These are phyloP conservation scores for Macaria liturata DNA, from an alignment of 2,888 invertebrate genomes.

Conservation along the genomic window DNA sequence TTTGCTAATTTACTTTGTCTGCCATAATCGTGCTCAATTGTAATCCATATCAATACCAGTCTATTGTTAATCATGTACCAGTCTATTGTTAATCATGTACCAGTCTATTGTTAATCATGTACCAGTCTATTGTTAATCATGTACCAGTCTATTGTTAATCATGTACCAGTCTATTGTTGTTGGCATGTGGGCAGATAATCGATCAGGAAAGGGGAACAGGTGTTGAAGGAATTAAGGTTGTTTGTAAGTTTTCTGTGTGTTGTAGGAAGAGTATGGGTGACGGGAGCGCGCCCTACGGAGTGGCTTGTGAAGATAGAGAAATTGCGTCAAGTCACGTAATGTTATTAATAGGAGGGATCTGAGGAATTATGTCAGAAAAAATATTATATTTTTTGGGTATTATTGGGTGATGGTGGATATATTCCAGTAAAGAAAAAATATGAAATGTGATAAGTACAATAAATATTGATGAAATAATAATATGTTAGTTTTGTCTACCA, in stretches of 20 bases:
- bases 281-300: conserved; percentile 10
- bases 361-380: too few relatives aligned
- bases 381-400: too few relatives aligned
- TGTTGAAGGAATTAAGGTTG: neutral
- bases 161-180: conserved; percentile 9
- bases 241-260: neutral
- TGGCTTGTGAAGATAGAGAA: neutral
- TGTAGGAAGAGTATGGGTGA: conserved; percentile 2
- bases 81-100: conserved; percentile 19
- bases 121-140: conserved; percentile 14
- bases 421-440: too few relatives aligned
- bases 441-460: too few relatives aligned
- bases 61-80: neutral
- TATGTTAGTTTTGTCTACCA: too few relatives aligned
- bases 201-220: conserved; percentile 18
- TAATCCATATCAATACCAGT: conserved; percentile 11
- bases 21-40: conserved; percentile 23
- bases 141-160: neutral
- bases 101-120: too few relatives aligned
- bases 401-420: too few relatives aligned
- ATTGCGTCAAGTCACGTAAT: too few relatives aligned
- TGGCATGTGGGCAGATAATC: conserved; percentile 23
- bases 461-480: too few relatives aligned
- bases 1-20: conserved; percentile 26
- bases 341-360: too few relatives aligned